Conservation (phyloP, 2,113 vertebrate species). For the Pongo abelii region DNA sequence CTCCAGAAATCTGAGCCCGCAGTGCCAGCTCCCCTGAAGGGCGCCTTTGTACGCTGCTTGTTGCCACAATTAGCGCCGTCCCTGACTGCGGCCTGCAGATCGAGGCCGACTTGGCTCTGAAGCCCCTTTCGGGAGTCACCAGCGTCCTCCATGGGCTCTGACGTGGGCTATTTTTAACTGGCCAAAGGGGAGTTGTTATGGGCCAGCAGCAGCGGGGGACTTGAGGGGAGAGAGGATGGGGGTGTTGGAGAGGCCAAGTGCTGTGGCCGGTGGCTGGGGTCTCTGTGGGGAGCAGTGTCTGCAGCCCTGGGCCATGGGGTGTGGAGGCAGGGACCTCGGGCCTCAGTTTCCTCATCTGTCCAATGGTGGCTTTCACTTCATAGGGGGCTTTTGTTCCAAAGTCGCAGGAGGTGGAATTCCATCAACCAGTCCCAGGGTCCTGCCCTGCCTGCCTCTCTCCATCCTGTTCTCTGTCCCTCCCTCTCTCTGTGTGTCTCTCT, state of each 20-base stretch:
- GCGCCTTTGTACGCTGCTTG: slow-evolving; percentile 63
- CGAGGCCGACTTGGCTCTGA: background rate
- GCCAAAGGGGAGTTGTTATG: background rate
- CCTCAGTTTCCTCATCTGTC: background rate
- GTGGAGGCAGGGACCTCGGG: accelerated
- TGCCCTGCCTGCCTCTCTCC: background rate
- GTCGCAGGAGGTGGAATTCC: background rate
- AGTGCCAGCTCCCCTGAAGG: slow-evolving; percentile 47
- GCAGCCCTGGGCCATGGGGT: accelerated
- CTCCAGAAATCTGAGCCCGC: slow-evolving; percentile 71
- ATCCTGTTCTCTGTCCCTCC: background rate
- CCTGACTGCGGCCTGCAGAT: slow-evolving; percentile 62
- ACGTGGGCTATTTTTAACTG: background rate
- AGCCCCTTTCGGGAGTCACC: background rate
- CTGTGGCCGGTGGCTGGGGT: background rate
- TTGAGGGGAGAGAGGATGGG: background rate
- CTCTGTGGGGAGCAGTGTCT: accelerated
- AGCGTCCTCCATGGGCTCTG: background rate
- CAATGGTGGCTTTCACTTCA: background rate
- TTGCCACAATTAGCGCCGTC: slow-evolving; percentile 65
- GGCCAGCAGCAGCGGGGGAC: background rate
- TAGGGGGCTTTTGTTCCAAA: background rate
- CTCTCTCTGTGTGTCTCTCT: background rate
- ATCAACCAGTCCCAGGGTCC: background rate
- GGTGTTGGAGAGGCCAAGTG: background rate